A percentile compares a stretch with the other conserved stretches of the same genome.
Conservation (phyloP, 2,797 vertebrate genomes). For the Cercopithecus hamlyni region DNA sequence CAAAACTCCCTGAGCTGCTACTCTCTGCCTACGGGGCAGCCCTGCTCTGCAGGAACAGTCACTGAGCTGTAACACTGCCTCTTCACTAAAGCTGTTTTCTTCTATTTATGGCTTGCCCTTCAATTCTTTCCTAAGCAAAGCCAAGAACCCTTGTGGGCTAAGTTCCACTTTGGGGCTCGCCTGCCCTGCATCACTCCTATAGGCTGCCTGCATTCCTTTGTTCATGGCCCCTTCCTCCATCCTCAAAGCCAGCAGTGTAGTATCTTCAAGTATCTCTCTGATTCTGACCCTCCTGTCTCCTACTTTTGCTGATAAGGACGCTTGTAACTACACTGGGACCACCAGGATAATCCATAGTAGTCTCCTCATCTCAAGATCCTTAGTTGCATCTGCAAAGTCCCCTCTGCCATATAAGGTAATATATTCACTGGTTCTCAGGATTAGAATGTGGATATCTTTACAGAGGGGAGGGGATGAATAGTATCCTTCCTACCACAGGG, state of each 20-base stretch:
- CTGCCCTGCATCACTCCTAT: background rate
- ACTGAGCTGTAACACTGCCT: background rate
- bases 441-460: background rate
- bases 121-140: background rate
- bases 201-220: background rate
- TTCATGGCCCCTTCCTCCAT: background rate
- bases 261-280: background rate
- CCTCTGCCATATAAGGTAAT: background rate
- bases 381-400: background rate
- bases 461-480: accelerated
- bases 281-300: background rate
- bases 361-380: background rate
- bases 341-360: background rate
- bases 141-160: background rate
- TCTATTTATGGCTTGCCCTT: background rate
- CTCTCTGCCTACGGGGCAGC: background rate
- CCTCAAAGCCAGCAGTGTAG: background rate
- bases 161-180: background rate
- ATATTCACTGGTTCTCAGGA: background rate
- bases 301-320: background rate
- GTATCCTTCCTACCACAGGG: background rate
- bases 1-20: background rate
- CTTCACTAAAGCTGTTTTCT: background rate
- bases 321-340: background rate
- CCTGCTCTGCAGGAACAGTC: background rate